Conservation (phyloP, 2,113 vertebrate species). For the Paramormyrops kingsleyae region DNA sequence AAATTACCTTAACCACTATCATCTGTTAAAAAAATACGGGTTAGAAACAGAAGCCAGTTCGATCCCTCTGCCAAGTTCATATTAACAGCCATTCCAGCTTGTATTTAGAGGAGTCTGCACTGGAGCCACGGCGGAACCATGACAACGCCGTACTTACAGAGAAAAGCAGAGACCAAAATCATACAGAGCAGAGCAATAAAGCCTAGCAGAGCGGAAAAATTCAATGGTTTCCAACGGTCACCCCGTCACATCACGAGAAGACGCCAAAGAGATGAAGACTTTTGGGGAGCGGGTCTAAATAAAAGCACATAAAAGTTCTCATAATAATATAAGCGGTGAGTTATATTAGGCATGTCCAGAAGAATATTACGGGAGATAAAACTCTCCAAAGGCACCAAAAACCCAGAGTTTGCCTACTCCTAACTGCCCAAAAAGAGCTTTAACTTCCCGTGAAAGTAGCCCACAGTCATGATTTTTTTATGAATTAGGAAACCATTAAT, state of each 20-base stretch:
- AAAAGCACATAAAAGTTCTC: not conserved
- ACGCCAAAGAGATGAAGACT: not conserved
- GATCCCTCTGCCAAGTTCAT: not conserved
- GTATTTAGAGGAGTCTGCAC: constrained; percentile 1
- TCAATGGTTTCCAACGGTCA: not conserved
- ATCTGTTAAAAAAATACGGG: not conserved
- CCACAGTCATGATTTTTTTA: not conserved
- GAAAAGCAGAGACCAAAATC: not conserved
- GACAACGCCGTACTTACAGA: constrained; percentile 7
- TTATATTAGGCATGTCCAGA: not conserved
- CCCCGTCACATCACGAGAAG: not conserved
- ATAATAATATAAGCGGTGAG: not conserved
- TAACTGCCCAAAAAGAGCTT: not conserved
- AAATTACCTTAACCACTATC: not conserved
- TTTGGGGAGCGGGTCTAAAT: not conserved
- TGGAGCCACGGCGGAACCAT: constrained; percentile 18
- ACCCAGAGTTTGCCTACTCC: not conserved
- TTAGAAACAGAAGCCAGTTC: not conserved
- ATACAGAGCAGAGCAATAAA: not conserved
- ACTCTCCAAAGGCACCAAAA: not conserved
- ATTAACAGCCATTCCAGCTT: constrained; percentile 10
- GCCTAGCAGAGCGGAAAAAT: not conserved
- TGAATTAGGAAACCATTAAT: not conserved
- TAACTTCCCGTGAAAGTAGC: not conserved
- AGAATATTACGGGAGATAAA: not conserved